Percentiles rank a stretch among this genome's conserved stretches.
Conservation (phyloP, 1,140 invertebrate genomes). For the Trialeurodes vaporariorum region DNA sequence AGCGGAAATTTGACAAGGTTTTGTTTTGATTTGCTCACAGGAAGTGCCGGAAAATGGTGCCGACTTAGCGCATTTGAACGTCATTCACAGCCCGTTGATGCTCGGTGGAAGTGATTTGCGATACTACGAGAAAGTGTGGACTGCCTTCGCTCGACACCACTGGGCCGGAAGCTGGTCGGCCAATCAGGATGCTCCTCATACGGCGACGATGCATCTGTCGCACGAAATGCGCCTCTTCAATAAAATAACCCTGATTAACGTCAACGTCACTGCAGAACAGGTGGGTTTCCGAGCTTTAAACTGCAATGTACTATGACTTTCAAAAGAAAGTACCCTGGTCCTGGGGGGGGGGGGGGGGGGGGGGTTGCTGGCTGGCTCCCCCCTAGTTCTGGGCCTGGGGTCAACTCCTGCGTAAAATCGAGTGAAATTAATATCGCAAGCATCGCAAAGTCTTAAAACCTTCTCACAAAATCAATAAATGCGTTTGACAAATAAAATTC, state of each 20-base stretch:
- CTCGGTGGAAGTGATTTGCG: constrained; percentile 41
- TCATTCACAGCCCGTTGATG: constrained; percentile 53
- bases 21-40: constrained; percentile 34
- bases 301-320: no score
- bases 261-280: constrained; percentile 45
- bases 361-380: no score
- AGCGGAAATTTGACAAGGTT: no score
- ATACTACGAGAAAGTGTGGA: constrained; percentile 14
- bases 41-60: constrained; percentile 89
- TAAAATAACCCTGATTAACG: constrained; percentile 34
- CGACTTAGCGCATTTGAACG: constrained; percentile 65
- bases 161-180: constrained; percentile 31
- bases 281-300: constrained; percentile 30
- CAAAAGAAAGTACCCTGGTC: no score
- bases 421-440: no score
- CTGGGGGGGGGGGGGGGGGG: no score
- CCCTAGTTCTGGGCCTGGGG: no score
- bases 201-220: constrained; percentile 43
- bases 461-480: no score
- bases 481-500: no score
- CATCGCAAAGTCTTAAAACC: no score
- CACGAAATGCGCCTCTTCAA: constrained; percentile 45
- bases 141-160: constrained; percentile 26
- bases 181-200: constrained; percentile 35
- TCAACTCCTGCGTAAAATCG: no score